Evolutionary conservation across 2,888 invertebrate genomes (phyloP).

Genomic region (Entomobrya multifasciata): DNA sequence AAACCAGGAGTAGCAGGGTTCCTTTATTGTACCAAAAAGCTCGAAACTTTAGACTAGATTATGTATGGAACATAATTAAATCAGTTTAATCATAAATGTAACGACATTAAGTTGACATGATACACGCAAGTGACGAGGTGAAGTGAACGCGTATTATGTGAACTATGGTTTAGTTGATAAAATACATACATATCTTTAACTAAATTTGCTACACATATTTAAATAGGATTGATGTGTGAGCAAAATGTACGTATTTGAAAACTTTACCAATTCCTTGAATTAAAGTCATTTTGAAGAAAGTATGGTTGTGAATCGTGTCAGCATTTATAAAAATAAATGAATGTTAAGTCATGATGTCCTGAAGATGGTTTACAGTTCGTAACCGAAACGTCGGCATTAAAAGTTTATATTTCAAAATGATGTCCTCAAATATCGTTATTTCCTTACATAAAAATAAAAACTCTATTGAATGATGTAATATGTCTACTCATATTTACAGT

Average conservation of each 20-base stretch:
- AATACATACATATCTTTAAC: not conserved
- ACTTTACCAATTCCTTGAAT: no score
- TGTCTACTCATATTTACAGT: not conserved
- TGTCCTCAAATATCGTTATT: no score
- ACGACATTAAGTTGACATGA: not conserved
- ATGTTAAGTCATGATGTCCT: no score
- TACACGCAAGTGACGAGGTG: not conserved
- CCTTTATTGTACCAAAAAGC: conserved; percentile 40
- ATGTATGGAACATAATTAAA: no score
- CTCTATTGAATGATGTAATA: not conserved
- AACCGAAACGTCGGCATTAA: no score
- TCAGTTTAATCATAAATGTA: no score
- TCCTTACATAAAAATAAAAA: not conserved
- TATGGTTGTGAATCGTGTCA: conserved; percentile 31
- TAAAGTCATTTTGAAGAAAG: conserved; percentile 4
- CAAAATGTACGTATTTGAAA: no score
- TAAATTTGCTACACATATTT: no score
- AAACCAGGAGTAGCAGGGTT: conserved; percentile 27
- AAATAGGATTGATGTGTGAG: no score
- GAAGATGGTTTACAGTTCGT: no score
- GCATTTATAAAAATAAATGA: not conserved
- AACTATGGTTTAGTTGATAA: not conserved
- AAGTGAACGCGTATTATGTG: not conserved
- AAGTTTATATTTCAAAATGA: no score
- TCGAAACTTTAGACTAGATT: conserved; percentile 20